These are phyloP conservation scores for Forficula auricularia DNA, from an alignment of 1,140 invertebrate genomes.

Conservation along the genomic window DNA sequence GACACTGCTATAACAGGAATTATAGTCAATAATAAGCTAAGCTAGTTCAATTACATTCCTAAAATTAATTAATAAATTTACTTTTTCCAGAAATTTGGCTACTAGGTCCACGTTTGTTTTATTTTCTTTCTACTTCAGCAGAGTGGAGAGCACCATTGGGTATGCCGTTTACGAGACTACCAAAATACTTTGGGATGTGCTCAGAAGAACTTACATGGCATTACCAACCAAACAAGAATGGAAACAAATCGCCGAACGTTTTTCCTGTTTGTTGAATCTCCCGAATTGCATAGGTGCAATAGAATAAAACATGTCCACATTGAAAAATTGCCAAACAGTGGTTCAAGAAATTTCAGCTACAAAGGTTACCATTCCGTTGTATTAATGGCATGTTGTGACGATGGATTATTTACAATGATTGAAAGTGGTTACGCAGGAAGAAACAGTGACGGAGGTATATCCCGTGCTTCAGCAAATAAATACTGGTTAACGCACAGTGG, in stretches of 20 bases:
- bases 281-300: slow-evolving; percentile 24
- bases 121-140: too few relatives aligned
- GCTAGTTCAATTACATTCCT: too few relatives aligned
- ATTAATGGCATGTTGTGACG: slow-evolving; percentile 13
- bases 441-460: too few relatives aligned
- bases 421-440: neutral
- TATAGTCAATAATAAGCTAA: too few relatives aligned
- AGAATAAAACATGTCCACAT: slow-evolving; percentile 27
- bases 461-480: too few relatives aligned
- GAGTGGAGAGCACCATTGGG: neutral
- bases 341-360: slow-evolving; percentile 24
- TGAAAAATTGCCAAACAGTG: slow-evolving; percentile 15
- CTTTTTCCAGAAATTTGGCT: too few relatives aligned
- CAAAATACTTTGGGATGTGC: neutral
- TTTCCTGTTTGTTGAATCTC: slow-evolving; percentile 23
- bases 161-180: slow-evolving; percentile 1
- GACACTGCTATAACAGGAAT: too few relatives aligned
- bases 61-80: too few relatives aligned
- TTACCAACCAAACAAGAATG: slow-evolving; percentile 7
- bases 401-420: slow-evolving; percentile 1
- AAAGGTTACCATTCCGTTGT: slow-evolving; percentile 24
- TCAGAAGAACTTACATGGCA: neutral
- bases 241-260: slow-evolving; percentile 15
- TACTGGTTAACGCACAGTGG: too few relatives aligned
- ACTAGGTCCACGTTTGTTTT: too few relatives aligned